phyloP scores from a whole-genome alignment of 2,797 vertebrate species.

The Dicrostonyx torquatus region DNA sequence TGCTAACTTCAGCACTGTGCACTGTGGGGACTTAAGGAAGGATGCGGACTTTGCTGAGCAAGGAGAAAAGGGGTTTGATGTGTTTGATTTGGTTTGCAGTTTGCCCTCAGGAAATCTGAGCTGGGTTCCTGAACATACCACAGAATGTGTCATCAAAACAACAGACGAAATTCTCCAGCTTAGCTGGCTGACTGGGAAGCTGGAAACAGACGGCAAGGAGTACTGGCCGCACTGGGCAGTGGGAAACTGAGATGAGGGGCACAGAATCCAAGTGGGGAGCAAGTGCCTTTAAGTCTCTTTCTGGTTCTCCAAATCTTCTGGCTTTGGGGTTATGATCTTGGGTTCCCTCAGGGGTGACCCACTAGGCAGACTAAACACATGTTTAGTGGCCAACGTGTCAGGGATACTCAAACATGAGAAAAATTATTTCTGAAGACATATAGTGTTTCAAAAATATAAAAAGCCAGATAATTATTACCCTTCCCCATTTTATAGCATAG shows the following conservation, averaged over 20 bases:
- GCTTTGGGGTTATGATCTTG: background rate
- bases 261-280: background rate
- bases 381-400: background rate
- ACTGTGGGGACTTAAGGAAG: background rate
- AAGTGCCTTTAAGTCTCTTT: background rate
- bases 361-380: background rate
- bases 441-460: slow-evolving; percentile 1
- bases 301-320: background rate
- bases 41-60: slow-evolving; percentile 26
- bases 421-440: slow-evolving; percentile 49
- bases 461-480: slow-evolving; percentile 11
- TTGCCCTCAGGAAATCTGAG: slow-evolving; percentile 64
- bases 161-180: background rate
- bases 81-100: slow-evolving; percentile 57
- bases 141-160: slow-evolving; percentile 66
- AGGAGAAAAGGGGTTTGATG: slow-evolving; percentile 46
- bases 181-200: background rate
- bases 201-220: background rate
- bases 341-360: background rate
- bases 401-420: slow-evolving; percentile 16
- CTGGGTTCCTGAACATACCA: slow-evolving; percentile 60
- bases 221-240: background rate
- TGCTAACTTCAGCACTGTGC: slow-evolving; percentile 34
- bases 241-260: background rate
- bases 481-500: background rate